Base-by-base conservation (phyloP, 2,888 invertebrate species). In the Parasteatoda lunata region DNA sequence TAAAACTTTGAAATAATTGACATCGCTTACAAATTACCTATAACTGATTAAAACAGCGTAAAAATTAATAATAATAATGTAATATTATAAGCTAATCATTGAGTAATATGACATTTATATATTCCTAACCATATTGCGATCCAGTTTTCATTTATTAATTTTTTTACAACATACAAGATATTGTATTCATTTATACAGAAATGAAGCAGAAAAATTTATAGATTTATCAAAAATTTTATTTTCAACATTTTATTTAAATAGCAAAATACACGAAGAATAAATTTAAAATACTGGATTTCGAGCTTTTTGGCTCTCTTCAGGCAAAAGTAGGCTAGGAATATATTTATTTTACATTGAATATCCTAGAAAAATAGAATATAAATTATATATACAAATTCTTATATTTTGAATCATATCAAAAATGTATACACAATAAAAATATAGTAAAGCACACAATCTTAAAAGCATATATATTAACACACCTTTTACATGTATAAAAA, bases 221-320 rank as follows among this genome's bases (percentile, higher is more conserved):
- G 8, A 54, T n/a, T 54, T 30, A 72, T 30, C 47, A 30, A 11
- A 30, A 45, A 54, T 72, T 72, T 72, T 54, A 72, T 45, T 30
- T 71, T 51, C 13, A 71, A 51, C 9, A 49, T 8, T 30, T 30
- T 45, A 75, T 45, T 59, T 13, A 64, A 64, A 79, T 48, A 71
- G 45, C 48, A 64, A 47, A 30, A 59, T 51, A 72, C 48, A 49
- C 15, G 15, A 72, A n/a, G 13, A 51, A 72, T 49, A 11, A 52
- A 72, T 7, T 52, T 49, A n/a, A 76, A 68, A 72, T 15, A 75
- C 73, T 78, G 84, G 72, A 84, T 84, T 84, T 84, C 84, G 66
- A 84, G 84, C 84, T 84, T 54, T 13, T 84, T 84, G 84, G 84
- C 84, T 84, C 68, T 84, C 84, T 78, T 84, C 84, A 84, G 84